Evolutionary conservation across 2,113 vertebrate species (phyloP).

Genomic region (Tetraodon nigroviridis): DNA sequence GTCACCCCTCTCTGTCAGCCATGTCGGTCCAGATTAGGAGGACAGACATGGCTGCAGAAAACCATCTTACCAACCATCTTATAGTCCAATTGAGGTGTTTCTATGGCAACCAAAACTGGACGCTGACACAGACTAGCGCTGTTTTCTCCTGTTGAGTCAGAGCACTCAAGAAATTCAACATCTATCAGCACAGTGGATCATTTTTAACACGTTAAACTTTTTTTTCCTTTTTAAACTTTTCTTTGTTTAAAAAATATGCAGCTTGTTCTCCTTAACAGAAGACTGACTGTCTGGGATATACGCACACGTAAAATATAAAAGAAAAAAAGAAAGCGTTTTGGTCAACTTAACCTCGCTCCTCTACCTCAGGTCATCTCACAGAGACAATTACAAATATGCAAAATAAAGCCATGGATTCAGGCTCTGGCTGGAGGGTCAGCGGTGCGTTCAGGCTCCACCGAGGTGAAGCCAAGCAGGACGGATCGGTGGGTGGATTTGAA

Average conservation of each 20-base stretch:
- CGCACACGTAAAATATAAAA: slow-evolving; percentile 62
- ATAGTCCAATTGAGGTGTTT: slow-evolving; percentile 16
- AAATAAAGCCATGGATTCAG: slow-evolving; percentile 75
- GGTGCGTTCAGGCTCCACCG: slow-evolving; percentile 38
- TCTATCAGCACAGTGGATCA: slow-evolving; percentile 72
- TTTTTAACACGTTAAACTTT: slow-evolving; percentile 68
- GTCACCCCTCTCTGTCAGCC: slow-evolving; percentile 23
- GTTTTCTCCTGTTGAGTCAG: slow-evolving; percentile 63
- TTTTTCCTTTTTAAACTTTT: slow-evolving; percentile 59
- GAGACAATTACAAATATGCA: slow-evolving; percentile 76
- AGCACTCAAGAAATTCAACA: slow-evolving; percentile 67
- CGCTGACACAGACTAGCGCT: slow-evolving; percentile 46
- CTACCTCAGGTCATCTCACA: slow-evolving; percentile 77
- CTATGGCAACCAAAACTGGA: slow-evolving; percentile 14
- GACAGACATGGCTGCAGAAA: slow-evolving; percentile 21
- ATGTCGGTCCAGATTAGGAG: neutral
- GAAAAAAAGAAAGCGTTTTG: slow-evolving; percentile 58
- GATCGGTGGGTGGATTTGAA: neutral
- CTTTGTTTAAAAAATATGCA: slow-evolving; percentile 75
- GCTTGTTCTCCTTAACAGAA: slow-evolving; percentile 67
- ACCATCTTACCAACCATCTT: neutral
- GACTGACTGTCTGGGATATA: slow-evolving; percentile 57
- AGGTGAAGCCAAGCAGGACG: slow-evolving; percentile 35
- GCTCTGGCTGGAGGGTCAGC: slow-evolving; percentile 44
- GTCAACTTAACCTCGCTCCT: slow-evolving; percentile 64